Percentiles rank a stretch among this genome's conserved stretches.
Evolutionary conservation across 2,113 vertebrate species (phyloP).

Genomic region (Actenoides hombroni): DNA sequence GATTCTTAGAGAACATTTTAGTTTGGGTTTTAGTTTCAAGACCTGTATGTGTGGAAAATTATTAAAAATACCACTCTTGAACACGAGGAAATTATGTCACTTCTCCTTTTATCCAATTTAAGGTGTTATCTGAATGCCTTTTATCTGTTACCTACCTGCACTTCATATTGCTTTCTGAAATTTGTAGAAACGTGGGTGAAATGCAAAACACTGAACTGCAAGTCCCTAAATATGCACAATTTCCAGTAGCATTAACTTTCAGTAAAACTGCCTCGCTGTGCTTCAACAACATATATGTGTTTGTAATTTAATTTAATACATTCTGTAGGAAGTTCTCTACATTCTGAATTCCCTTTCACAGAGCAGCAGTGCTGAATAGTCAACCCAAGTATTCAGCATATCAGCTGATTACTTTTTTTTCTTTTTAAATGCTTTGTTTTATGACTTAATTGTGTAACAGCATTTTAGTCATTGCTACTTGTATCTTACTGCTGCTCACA

Average conservation of each 20-base stretch:
- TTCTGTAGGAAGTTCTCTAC: not conserved
- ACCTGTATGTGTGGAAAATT: not conserved
- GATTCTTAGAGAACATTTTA: not conserved
- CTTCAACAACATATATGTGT: not conserved
- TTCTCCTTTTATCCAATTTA: not conserved
- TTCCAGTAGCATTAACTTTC: not conserved
- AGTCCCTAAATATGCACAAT: not conserved
- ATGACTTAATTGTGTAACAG: not conserved
- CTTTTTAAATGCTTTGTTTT: not conserved
- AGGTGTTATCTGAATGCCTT: not conserved
- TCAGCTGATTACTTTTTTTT: not conserved
- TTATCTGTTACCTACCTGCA: not conserved
- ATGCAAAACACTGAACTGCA: not conserved
- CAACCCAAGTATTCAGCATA: not conserved
- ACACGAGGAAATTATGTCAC: not conserved
- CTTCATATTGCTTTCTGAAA: not conserved
- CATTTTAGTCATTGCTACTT: not conserved
- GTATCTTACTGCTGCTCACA: not conserved
- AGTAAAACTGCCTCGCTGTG: not conserved
- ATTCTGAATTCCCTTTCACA: not conserved
- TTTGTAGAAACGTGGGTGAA: not conserved
- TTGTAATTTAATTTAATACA: not conserved
- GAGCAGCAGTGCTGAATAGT: not conserved
- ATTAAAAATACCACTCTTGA: not conserved
- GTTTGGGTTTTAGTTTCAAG: not conserved